Conservation (phyloP, 2,888 invertebrate species). For the Stenurella melanura region DNA sequence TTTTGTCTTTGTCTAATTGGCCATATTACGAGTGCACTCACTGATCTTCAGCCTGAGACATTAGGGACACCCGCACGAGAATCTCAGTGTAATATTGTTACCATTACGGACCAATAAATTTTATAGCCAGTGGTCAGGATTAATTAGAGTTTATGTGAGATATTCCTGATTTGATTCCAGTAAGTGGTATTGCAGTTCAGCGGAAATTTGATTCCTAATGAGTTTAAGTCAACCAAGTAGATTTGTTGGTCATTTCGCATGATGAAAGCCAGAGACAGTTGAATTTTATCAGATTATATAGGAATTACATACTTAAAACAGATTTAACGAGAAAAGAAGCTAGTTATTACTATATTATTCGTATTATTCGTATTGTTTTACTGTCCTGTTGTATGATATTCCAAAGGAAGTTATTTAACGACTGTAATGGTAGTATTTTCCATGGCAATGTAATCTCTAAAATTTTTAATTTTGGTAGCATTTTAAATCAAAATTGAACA, state of each 20-base stretch:
- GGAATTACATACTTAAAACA: too few species aligned
- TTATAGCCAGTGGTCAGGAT: slow-evolving; percentile 16
- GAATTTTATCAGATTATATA: too few species aligned
- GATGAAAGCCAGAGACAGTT: not conserved
- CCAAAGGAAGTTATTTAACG: too few species aligned
- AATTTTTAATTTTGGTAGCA: too few species aligned
- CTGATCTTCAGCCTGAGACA: slow-evolving; percentile 1
- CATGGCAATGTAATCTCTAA: too few species aligned
- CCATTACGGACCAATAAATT: slow-evolving; percentile 15
- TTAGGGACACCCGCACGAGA: not conserved
- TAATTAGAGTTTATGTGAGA: slow-evolving; percentile 30
- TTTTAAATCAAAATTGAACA: too few species aligned
- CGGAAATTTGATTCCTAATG: not conserved
- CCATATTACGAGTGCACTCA: not conserved
- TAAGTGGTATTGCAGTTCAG: slow-evolving; percentile 7
- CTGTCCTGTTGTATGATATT: too few species aligned
- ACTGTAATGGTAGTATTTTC: too few species aligned
- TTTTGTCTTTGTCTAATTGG: not conserved
- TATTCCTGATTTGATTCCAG: slow-evolving; percentile 13
- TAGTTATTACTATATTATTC: too few species aligned
- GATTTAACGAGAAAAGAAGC: too few species aligned
- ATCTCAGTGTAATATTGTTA: not conserved
- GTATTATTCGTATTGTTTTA: too few species aligned
- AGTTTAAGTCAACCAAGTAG: not conserved
- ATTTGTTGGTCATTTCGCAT: not conserved